A percentile compares a stretch with the other conserved stretches of the same genome.
These are phyloP conservation scores for Drosophila bunnanda DNA, from an alignment of 2,888 invertebrate species.

Conservation along the genomic window DNA sequence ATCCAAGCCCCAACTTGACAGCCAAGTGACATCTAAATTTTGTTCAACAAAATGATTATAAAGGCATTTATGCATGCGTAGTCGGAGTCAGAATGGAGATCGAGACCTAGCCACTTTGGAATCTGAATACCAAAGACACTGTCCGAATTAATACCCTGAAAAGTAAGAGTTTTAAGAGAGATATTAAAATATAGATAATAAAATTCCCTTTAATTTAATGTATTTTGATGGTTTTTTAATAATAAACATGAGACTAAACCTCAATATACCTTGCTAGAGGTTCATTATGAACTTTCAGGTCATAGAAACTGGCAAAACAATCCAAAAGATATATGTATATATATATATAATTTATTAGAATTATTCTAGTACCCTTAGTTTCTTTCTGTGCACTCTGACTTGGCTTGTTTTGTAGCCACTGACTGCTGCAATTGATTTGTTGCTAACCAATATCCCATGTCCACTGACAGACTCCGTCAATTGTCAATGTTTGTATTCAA, in stretches of 20 bases:
- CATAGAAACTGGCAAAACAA: too few relatives aligned
- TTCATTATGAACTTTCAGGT: too few relatives aligned
- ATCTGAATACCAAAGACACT: conserved; percentile 37
- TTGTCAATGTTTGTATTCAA: conserved; percentile 76
- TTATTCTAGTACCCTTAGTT: neutral
- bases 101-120: conserved; percentile 33
- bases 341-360: neutral
- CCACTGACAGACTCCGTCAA: conserved; percentile 36
- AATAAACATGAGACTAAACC: too few relatives aligned
- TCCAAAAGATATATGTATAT: too few relatives aligned
- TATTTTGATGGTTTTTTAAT: too few relatives aligned
- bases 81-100: conserved; percentile 35
- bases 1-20: conserved; percentile 66
- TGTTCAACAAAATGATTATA: conserved; percentile 77
- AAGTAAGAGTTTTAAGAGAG: too few relatives aligned
- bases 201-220: too few relatives aligned
- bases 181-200: too few relatives aligned
- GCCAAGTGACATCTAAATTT: conserved; percentile 81
- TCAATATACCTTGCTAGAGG: too few relatives aligned
- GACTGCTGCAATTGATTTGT: conserved; percentile 57
- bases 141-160: neutral
- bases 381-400: neutral
- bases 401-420: conserved; percentile 35
- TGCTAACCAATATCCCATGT: conserved; percentile 33
- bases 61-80: conserved; percentile 80